Evolutionary conservation across 2,113 vertebrate genomes (phyloP), one percentile per base, ranked within the genome.

Genomic region (Saccopteryx bilineata): DNA sequence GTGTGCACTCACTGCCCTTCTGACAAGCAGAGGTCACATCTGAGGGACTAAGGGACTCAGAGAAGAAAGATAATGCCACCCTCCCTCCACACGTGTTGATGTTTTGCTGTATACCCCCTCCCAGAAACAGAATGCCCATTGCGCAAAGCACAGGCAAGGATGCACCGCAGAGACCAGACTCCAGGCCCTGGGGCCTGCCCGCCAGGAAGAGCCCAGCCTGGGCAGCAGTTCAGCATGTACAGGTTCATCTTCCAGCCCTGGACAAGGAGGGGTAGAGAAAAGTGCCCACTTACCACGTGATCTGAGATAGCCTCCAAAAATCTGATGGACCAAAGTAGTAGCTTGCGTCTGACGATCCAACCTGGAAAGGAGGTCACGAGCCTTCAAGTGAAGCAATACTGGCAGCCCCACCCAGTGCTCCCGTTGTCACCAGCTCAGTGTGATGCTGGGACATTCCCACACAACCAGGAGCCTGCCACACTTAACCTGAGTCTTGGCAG

Each of bases 301-400:
- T 87, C 99, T 98, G 98, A 99, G 98, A 96, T 99, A 99, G 88
- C 99, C 99, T 9, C 99, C 99, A 56, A 99, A 99, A 95, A 99
- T 99, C 97, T 99, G 99, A 97, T 99, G 99, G 91, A 99, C 98
- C 96, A 99, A 92, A 0, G 99, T 99, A 0, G 99, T 99, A 54
- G 99, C 99, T 97, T 99, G 99, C 0, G 99, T 99, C 94, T 99
- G 99, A 24, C 99, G 98, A 97, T 99, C 99, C 88, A 99, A 90
- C 98, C 99, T 99, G 82, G 28, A 86, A 96, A 31, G 65, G 60
- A 69, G 19, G 2, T 0, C 0, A 1, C 3, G 33, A 33, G 9
- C 48, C 65, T 1, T 81, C 26, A 75, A 4, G 69, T 2, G 7
- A 8, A 9, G 91, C 1, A 39, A 9, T 15, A 0, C 8, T 3